A percentile compares a stretch with the other conserved stretches of the same genome.
These are phyloP conservation scores for Odocoileus hemionus DNA, from an alignment of 2,113 vertebrate genomes.

Conservation along the genomic window DNA sequence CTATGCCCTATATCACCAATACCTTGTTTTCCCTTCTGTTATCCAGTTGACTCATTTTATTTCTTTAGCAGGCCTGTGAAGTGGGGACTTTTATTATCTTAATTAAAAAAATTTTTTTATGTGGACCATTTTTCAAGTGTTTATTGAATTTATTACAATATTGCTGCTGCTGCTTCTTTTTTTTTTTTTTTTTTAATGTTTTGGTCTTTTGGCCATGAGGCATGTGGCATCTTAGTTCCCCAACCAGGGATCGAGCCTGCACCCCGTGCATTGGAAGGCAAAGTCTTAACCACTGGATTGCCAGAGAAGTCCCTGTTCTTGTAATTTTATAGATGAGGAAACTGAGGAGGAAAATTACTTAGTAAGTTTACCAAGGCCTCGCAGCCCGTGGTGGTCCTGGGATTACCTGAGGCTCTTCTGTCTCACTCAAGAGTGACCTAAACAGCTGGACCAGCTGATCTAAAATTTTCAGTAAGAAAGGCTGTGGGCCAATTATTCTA, in stretches of 20 bases:
- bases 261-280: background rate
- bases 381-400: background rate
- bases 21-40: background rate
- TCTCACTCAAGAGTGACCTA: background rate
- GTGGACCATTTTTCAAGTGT: background rate
- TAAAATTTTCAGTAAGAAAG: background rate
- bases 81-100: background rate
- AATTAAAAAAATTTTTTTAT: background rate
- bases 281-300: background rate
- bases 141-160: background rate
- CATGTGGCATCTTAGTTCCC: background rate
- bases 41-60: background rate
- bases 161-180: background rate
- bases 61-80: background rate
- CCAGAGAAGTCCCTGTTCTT: background rate
- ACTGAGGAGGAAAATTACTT: background rate
- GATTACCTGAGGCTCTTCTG: background rate
- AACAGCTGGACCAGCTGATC: background rate
- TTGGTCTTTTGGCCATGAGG: background rate
- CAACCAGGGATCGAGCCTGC: background rate
- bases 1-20: background rate
- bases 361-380: background rate
- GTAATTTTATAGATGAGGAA: conserved; percentile 3
- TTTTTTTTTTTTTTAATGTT: background rate
- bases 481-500: background rate